Conservation (phyloP, 2,797 vertebrate species). For the Pampus argenteus region DNA sequence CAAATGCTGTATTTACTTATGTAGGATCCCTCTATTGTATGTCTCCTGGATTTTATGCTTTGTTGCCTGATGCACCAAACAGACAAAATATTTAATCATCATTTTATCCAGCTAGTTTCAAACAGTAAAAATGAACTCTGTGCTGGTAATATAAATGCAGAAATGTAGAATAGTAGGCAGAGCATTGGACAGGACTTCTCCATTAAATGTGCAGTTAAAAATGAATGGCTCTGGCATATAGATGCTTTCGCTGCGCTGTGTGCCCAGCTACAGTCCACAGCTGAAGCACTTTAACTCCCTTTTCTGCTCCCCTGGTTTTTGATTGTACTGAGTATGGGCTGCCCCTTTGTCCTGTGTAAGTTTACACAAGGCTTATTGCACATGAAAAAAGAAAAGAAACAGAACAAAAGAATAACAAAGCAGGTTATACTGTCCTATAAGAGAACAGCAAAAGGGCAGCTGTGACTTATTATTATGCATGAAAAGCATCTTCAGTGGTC, state of each 20-base stretch:
- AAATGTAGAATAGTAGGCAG: constrained; percentile 17
- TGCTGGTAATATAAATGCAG: constrained; percentile 9
- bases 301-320: constrained; percentile 35
- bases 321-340: constrained; percentile 8
- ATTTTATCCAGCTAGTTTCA: background rate
- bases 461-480: background rate
- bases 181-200: constrained; percentile 61
- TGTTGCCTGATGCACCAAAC: background rate
- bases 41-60: background rate
- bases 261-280: constrained; percentile 11
- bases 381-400: constrained; percentile 21
- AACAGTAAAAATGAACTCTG: constrained; percentile 39
- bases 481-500: constrained; percentile 5
- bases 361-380: constrained; percentile 61
- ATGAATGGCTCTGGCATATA: constrained; percentile 65
- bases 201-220: constrained; percentile 75
- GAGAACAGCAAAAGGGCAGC: background rate
- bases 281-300: constrained; percentile 55
- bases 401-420: constrained; percentile 6
- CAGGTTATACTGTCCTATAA: constrained; percentile 20
- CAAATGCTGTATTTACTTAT: background rate
- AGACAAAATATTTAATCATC: constrained; percentile 11
- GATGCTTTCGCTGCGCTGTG: constrained; percentile 28
- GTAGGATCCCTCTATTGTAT: background rate
- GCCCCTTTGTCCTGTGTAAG: constrained; percentile 33